phyloP scores from a whole-genome alignment of 2,888 invertebrate genomes.

The Drosophila demipolita region DNA sequence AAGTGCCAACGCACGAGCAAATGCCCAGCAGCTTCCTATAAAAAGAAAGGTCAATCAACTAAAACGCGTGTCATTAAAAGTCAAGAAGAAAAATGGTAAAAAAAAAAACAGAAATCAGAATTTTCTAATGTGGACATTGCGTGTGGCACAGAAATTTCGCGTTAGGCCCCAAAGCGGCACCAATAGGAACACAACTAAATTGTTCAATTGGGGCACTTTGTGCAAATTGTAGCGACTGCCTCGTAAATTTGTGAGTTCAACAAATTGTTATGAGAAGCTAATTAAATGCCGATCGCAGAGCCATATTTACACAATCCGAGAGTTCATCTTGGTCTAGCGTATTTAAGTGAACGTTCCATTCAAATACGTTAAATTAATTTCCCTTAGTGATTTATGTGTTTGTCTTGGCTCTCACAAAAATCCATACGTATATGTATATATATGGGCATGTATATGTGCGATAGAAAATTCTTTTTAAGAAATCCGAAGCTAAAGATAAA shows the following conservation, averaged over 20 bases:
- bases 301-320: background rate
- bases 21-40: slow-evolving; percentile 49
- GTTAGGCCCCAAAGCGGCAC: background rate
- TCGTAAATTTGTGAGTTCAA: slow-evolving; percentile 10
- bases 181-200: slow-evolving; percentile 23
- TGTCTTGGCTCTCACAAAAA: slow-evolving; percentile 33
- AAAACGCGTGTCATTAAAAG: slow-evolving; percentile 57
- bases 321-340: background rate
- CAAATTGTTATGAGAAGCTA: slow-evolving; percentile 35
- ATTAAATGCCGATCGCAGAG: slow-evolving; percentile 18
- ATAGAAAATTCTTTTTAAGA: slow-evolving; percentile 37
- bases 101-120: slow-evolving; percentile 6
- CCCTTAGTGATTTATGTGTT: slow-evolving; percentile 53
- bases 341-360: slow-evolving; percentile 19
- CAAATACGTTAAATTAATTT: slow-evolving; percentile 5
- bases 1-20: slow-evolving; percentile 33
- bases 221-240: background rate
- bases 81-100: background rate
- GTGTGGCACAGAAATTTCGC: slow-evolving; percentile 49
- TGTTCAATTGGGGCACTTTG: background rate
- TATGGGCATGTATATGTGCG: background rate
- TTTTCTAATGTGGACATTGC: slow-evolving; percentile 59
- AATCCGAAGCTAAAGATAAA: slow-evolving; percentile 29
- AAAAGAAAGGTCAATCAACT: slow-evolving; percentile 63
- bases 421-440: slow-evolving; percentile 2